Evolutionary conservation across 2,113 vertebrate genomes (phyloP).

Genomic region (Lontra canadensis): DNA sequence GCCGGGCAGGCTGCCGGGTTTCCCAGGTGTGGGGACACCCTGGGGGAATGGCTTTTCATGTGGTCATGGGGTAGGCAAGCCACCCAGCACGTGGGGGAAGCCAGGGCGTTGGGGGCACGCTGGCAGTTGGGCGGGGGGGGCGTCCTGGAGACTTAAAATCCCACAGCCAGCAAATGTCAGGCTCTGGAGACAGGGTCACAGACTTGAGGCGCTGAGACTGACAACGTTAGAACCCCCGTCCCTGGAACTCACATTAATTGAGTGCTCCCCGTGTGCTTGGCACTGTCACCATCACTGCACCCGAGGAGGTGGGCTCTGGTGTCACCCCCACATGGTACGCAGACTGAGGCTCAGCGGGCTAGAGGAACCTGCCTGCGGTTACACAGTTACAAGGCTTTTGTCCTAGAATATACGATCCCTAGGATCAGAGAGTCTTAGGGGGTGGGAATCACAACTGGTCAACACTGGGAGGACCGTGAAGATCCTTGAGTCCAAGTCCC

Average conservation of each 20-base stretch:
- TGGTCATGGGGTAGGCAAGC: slow-evolving; percentile 67
- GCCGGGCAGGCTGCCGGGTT: slow-evolving; percentile 65
- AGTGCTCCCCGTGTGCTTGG: not conserved
- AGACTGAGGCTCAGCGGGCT: not conserved
- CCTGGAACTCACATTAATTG: accelerated
- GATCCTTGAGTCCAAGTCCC: not conserved
- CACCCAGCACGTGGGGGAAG: slow-evolving; percentile 75
- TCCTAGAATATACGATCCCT: not conserved
- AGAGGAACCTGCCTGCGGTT: not conserved
- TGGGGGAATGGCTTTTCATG: slow-evolving; percentile 74
- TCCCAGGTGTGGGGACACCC: slow-evolving; percentile 79
- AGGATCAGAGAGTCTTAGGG: not conserved
- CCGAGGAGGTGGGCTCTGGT: too few species aligned
- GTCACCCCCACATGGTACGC: not conserved
- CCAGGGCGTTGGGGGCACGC: slow-evolving; percentile 24
- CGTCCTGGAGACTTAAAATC: not conserved
- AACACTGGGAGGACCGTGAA: not conserved
- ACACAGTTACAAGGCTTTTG: not conserved
- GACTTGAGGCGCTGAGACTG: not conserved
- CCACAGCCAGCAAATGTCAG: not conserved
- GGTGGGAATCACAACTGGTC: not conserved
- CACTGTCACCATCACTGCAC: accelerated
- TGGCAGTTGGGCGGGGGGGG: not conserved
- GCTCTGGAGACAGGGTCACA: not conserved
- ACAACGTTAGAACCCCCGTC: not conserved